Evolutionary conservation across 2,113 vertebrate species (phyloP).

Genomic region (Neopipo cinnamomea): DNA sequence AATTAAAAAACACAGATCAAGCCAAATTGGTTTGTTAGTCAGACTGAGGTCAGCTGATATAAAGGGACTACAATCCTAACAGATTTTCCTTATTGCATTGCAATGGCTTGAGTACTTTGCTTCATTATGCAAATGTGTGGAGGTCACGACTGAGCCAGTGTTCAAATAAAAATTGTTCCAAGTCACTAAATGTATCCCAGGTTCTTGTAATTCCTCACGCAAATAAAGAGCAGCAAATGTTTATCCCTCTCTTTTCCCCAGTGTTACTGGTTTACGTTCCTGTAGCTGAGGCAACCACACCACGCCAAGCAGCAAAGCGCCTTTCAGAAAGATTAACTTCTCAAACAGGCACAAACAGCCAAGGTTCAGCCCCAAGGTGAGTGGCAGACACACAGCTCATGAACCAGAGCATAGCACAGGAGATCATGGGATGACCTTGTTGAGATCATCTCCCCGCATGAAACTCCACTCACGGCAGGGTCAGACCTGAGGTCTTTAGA

Average conservation of each 20-base stretch:
- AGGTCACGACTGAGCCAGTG: neutral
- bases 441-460: neutral
- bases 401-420: neutral
- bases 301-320: neutral
- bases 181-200: constrained; percentile 1
- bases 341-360: constrained; percentile 2
- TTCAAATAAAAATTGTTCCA: constrained; percentile 20
- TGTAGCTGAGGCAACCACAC: constrained; percentile 13
- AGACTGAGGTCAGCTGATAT: neutral
- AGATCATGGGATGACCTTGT: fast-evolving
- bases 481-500: neutral
- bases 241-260: neutral
- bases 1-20: constrained; percentile 4
- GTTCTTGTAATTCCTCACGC: neutral
- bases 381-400: neutral
- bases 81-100: neutral
- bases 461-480: neutral
- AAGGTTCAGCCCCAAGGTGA: neutral
- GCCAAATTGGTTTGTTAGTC: neutral
- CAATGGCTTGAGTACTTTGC: neutral
- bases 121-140: neutral
- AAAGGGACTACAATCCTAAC: neutral
- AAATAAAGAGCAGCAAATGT: constrained; percentile 6
- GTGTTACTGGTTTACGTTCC: neutral
- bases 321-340: constrained; percentile 25